Evolutionary conservation across 2,113 vertebrate genomes (phyloP).

Genomic region (Marmota monax): DNA sequence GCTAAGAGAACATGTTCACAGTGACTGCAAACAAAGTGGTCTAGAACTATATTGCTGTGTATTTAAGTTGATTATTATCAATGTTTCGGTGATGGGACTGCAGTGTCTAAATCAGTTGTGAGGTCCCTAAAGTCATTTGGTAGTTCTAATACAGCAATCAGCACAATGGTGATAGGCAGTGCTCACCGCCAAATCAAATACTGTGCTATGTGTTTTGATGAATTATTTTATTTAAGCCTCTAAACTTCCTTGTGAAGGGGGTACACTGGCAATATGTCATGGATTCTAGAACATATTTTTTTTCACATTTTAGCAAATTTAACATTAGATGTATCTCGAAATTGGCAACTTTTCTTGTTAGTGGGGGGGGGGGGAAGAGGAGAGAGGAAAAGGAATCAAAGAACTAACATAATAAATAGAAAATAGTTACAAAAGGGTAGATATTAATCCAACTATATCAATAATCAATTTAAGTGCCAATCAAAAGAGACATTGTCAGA

Average conservation of each 20-base stretch:
- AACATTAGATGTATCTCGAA: background rate
- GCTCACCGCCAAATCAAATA: background rate
- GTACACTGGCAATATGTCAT: background rate
- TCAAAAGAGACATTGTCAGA: background rate
- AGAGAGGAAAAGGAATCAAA: background rate
- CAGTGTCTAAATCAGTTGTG: background rate
- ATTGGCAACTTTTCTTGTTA: background rate
- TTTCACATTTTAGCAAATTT: constrained; percentile 17
- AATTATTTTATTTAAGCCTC: background rate
- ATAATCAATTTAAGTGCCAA: background rate
- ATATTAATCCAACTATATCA: background rate
- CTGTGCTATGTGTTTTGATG: background rate
- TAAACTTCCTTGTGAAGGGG: background rate
- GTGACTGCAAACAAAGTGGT: background rate
- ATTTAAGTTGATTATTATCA: constrained; percentile 7
- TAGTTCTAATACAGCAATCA: background rate
- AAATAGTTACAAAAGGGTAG: background rate
- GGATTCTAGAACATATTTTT: background rate
- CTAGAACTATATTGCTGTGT: background rate
- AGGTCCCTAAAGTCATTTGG: background rate
- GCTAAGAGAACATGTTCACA: background rate
- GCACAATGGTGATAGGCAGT: background rate
- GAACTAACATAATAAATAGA: background rate
- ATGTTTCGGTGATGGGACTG: background rate
- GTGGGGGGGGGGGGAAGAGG: background rate